Base-by-base conservation (phyloP, 2,797 vertebrate species). In the Chelmon rostratus region DNA sequence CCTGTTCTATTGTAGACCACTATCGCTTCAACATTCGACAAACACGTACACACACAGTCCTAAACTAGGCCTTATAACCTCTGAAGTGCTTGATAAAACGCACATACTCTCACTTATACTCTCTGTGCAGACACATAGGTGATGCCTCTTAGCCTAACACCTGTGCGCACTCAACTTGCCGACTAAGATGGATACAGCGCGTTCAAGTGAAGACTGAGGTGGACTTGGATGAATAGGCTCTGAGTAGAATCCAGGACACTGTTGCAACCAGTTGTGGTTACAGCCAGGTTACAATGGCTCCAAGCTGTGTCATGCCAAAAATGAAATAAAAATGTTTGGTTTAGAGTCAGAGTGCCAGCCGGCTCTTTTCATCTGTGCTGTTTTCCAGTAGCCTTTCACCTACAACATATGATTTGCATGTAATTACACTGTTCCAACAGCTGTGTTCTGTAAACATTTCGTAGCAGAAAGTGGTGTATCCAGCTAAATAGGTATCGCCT, bases 201-300 rank as follows among this genome's bases (percentile, higher is more conserved):
- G 83, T 70, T 76, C 35, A 31, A 10, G 47, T 59, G 52, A 42
- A 71, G 58, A 68, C 61, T 33, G 42, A 76, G 37, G 50, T 49
- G 61, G 61, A 53, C n/a, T 46, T 13, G 59, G 61, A 58, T 57
- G 33, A 81, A 70, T 42, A 35, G 59, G 38, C 74, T 88, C 47
- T 61, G 65, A 83, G 82, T 77, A 77, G 69, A 89, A 90, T 89
- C 83, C 86, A 90, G 92, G 72, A 61, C 59, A 44, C 35, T 42
- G 40, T 21, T 47, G 38, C 40, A 28, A 75, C 49, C 23, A 3
- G 1, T n/a, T 42, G 50, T 62, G 23, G 11, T 58, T 66, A 44
- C n/a, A 56, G 21, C 18, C 47, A 8, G 40, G 9, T 65, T 50
- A 64, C 38, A 52, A 13, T 21, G 49, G 47, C 49, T 61, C 53